Conservation (phyloP, 1,140 invertebrate genomes). For the Drosophila repletoides region DNA sequence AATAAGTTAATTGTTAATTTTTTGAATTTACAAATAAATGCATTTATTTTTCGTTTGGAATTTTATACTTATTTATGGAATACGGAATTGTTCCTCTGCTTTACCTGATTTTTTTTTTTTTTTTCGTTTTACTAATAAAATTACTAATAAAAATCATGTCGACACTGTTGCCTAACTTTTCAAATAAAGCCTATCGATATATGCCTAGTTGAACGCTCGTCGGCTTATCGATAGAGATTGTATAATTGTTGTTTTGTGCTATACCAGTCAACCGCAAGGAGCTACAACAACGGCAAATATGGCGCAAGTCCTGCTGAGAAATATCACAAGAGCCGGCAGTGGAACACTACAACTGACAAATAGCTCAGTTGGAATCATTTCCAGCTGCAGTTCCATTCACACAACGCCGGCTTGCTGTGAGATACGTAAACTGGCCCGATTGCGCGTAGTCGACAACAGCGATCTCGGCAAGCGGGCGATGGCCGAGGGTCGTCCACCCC, state of each 20-base stretch:
- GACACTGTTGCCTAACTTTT: background rate
- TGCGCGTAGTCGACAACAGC: constrained; percentile 98
- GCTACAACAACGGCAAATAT: constrained; percentile 17
- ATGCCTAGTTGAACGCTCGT: background rate
- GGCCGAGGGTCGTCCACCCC: constrained; percentile 95
- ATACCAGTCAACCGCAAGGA: constrained; percentile 1
- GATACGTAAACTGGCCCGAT: constrained; percentile 88
- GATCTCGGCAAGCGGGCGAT: constrained; percentile 96
- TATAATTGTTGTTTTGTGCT: constrained; percentile 41
- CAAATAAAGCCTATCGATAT: constrained; percentile 6
- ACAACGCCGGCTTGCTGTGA: constrained; percentile 85
- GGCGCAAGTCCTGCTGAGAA: constrained; percentile 32
- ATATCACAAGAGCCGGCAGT: constrained; percentile 14
- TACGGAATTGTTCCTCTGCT: too few species aligned
- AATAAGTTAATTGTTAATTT: too few species aligned
- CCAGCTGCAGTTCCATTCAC: constrained; percentile 82
- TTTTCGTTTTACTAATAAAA: background rate
- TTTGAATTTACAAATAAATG: too few species aligned
- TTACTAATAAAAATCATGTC: background rate
- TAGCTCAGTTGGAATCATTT: constrained; percentile 29
- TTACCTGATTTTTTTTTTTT: background rate
- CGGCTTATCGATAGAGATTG: constrained; percentile 32
- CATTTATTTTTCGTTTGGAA: too few species aligned
- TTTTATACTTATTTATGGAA: too few species aligned
- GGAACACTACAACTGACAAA: background rate